A percentile compares a stretch with the other conserved stretches of the same genome.
Evolutionary conservation across 2,888 invertebrate species (phyloP).

Genomic region (Ennomos quercinarius): DNA sequence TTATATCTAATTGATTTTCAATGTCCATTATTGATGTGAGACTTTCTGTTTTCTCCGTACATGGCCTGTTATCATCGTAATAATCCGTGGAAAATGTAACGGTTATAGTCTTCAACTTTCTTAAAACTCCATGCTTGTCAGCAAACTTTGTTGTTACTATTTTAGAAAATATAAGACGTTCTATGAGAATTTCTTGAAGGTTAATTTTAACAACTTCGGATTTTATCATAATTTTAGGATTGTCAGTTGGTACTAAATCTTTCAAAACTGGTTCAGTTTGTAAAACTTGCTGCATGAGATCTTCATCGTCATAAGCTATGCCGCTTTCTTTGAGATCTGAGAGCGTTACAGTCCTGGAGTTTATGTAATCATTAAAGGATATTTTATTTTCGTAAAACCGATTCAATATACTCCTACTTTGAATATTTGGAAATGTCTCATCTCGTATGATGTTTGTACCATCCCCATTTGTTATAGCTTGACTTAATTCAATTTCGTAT

Average conservation of each 20-base stretch:
- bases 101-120: constrained; percentile 21
- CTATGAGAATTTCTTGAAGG: constrained; percentile 14
- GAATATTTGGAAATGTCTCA: background rate
- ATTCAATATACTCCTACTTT: constrained; percentile 3
- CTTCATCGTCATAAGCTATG: constrained; percentile 16
- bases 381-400: constrained; percentile 23
- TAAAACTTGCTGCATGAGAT: constrained; percentile 14
- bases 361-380: constrained; percentile 18
- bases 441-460: too few relatives aligned
- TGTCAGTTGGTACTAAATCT: constrained; percentile 14
- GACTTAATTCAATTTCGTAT: too few relatives aligned
- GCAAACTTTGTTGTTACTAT: constrained; percentile 21
- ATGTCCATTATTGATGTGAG: constrained; percentile 16
- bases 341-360: constrained; percentile 10
- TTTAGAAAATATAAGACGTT: constrained; percentile 20
- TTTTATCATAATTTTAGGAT: constrained; percentile 12
- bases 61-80: constrained; percentile 15
- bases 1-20: constrained; percentile 12
- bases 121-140: constrained; percentile 15
- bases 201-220: constrained; percentile 15
- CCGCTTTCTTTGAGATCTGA: constrained; percentile 18
- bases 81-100: constrained; percentile 20
- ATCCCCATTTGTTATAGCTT: too few relatives aligned
- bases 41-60: constrained; percentile 11
- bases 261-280: constrained; percentile 14